These are phyloP conservation scores for Microchrysa polita DNA, from an alignment of 2,888 invertebrate genomes.

Conservation along the genomic window DNA sequence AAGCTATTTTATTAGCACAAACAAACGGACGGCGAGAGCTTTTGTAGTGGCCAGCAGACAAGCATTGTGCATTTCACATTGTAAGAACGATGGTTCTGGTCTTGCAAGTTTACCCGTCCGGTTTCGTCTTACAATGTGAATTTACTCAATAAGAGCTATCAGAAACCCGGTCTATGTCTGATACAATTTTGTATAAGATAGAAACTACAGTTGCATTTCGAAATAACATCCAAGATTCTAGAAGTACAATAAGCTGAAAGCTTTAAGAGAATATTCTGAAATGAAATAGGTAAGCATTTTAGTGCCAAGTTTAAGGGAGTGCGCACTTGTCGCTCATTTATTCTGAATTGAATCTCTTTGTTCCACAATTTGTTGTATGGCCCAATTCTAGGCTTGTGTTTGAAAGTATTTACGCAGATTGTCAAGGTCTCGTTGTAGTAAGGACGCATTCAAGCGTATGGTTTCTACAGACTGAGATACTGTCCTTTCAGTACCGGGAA, in stretches of 20 bases:
- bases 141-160: too few species aligned
- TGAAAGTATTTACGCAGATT: constrained; percentile 70
- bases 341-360: not conserved
- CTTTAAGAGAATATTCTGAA: not conserved
- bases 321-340: not conserved
- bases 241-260: not conserved
- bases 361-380: not conserved
- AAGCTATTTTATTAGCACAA: too few species aligned
- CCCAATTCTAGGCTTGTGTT: not conserved
- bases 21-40: too few species aligned
- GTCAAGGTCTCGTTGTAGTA: constrained; percentile 83
- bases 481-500: constrained; percentile 86
- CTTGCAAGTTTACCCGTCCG: too few species aligned
- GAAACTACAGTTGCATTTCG: not conserved
- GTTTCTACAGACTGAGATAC: constrained; percentile 92
- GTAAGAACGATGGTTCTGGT: too few species aligned
- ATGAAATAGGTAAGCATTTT: too few species aligned
- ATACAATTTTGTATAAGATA: not conserved
- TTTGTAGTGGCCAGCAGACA: too few species aligned
- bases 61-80: too few species aligned
- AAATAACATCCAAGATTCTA: not conserved
- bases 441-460: constrained; percentile 86
- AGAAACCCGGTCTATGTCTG: too few species aligned
- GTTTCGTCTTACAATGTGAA: too few species aligned
- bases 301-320: not conserved